Base-by-base conservation (phyloP, 2,113 vertebrate genomes). In the Myotis lucifugus region DNA sequence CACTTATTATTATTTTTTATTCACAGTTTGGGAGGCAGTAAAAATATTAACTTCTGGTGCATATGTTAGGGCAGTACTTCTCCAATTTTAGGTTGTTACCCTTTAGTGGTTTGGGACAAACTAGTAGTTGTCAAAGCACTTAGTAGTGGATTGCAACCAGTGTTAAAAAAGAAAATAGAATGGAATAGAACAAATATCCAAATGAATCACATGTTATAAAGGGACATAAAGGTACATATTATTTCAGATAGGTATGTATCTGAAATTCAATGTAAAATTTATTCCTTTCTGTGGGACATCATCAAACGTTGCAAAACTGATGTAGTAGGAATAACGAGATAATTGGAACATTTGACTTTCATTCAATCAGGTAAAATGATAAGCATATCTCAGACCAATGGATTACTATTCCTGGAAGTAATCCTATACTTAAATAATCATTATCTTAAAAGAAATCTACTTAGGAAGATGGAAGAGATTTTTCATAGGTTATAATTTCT, bases 401-500 rank as follows among this genome's bases (percentile, higher is more conserved):
- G 61, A 42, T 76, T 91, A 74, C 37, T 91, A 2, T 93, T 88
- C 12, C 92, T 95, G 84, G 66, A 88, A 85, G 85, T 61, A 61
- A 61, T 61, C 59, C 59, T 61, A 66, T 42, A 81, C 34, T 87
- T 87, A 88, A 86, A n/a, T 82, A 79, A 84, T 84, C 37, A 81
- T 74, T 86, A 78, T 82, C 61, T 93, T 40, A 21, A 19, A 46
- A 88, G 27, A 92, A 72, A 85, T 92, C 66, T 95, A 88, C 74
- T 69, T 85, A 94, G 59, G n/a, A 93, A 94, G 27, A 66, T 73
- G 37, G 23, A 67, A 27, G 54, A 82, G 34, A 82, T 70, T 74
- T 92, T 92, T 83, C 32, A 85, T 84, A n/a, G 72, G 83, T 73
- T 88, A 42, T 50, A 85, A 88, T 93, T 88, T 89, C 87, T 89